Evolutionary conservation across 92 coral and sea anemone genomes (phyloP).

Genomic region (Porites divaricata): DNA sequence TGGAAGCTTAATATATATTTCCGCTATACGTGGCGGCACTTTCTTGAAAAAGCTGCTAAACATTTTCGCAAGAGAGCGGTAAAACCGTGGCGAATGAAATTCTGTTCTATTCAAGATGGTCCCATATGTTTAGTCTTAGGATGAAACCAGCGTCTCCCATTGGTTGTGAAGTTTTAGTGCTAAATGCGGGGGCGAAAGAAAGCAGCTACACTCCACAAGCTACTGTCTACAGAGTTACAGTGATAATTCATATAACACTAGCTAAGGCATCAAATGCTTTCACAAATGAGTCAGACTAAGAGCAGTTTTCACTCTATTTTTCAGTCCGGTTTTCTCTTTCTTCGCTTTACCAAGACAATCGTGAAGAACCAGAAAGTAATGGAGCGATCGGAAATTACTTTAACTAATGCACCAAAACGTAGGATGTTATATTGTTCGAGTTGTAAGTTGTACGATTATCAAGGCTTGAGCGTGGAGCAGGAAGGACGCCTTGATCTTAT

Average conservation of each 20-base stretch:
- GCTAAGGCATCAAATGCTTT: no score
- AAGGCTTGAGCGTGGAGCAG: not conserved
- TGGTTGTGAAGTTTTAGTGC: no score
- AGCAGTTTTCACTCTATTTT: no score
- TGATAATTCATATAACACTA: no score
- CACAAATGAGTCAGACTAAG: no score
- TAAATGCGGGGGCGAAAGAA: no score
- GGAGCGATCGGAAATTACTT: slow-evolving; percentile 8
- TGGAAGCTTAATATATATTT: no score
- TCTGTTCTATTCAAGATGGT: not conserved
- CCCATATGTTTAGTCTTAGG: not conserved
- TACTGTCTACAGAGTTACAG: no score
- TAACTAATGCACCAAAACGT: not conserved
- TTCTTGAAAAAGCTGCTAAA: no score
- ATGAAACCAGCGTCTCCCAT: not conserved
- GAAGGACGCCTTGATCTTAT: slow-evolving; percentile 8
- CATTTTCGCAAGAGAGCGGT: not conserved
- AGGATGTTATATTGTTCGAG: slow-evolving; percentile 29
- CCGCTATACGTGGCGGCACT: no score
- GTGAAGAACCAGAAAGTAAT: no score
- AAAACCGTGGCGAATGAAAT: not conserved
- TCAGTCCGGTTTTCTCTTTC: not conserved
- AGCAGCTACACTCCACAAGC: not conserved
- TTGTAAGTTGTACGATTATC: not conserved
- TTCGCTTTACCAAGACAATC: not conserved